These are phyloP conservation scores for Crematogaster levior DNA, from an alignment of 2,888 invertebrate species.

Conservation along the genomic window DNA sequence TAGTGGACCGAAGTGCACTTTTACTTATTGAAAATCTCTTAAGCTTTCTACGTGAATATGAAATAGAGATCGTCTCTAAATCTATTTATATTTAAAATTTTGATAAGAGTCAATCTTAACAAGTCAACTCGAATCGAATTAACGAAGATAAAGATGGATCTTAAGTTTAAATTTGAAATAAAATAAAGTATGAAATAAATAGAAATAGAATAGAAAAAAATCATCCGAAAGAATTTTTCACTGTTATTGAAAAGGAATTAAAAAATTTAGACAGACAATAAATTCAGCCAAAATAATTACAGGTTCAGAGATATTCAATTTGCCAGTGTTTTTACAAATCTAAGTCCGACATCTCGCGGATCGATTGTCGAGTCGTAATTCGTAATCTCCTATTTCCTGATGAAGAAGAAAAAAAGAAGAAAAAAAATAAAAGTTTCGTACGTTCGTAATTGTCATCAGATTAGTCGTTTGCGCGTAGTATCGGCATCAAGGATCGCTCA, in stretches of 20 bases:
- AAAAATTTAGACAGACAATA: neutral
- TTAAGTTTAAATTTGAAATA: neutral
- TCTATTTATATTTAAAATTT: neutral
- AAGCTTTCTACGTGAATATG: neutral
- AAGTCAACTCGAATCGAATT: neutral
- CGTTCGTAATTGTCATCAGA: constrained; percentile 60
- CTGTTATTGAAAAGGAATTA: neutral
- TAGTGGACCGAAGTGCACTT: neutral
- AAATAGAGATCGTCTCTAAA: neutral
- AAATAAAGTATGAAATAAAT: too few relatives aligned
- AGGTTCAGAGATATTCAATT: neutral
- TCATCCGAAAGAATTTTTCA: neutral
- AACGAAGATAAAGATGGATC: neutral
- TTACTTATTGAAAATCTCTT: constrained; percentile 20
- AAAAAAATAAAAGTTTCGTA: constrained; percentile 61
- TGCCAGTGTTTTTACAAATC: neutral
- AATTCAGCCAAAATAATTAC: neutral
- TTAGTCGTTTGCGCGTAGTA: constrained; percentile 63
- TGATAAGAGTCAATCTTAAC: neutral
- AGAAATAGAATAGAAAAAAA: too few relatives aligned
- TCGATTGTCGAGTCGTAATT: constrained; percentile 38
- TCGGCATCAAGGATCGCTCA: constrained; percentile 44
- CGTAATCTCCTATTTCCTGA: constrained; percentile 47
- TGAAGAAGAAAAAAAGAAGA: neutral
- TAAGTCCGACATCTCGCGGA: constrained; percentile 29